Base-by-base conservation (phyloP, 2,888 invertebrate genomes). In the Hypomecis atomaria region DNA sequence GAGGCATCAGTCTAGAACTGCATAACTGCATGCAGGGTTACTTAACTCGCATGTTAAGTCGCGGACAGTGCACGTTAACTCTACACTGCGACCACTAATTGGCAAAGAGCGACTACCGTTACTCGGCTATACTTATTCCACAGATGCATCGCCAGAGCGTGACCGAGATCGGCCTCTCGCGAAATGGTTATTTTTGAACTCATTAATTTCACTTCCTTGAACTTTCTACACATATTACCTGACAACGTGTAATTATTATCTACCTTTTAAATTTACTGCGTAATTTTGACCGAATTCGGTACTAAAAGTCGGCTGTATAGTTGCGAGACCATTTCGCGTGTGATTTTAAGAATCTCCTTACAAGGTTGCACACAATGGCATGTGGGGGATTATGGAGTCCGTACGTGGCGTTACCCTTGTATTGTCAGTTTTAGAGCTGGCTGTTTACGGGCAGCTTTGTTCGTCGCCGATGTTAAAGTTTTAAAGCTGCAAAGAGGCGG, bases 341-440 rank as follows among this genome's bases (percentile, higher is more conserved):
- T 68, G 64, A 62, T 43, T 62, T 62, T 40, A 62, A 56, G 57
- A 63, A 59, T 62, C 60, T 66, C 71, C 70, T 61, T 82, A 86
- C 85, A 86, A 81, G 75, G 83, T 85, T 81, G 81, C 78, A 79
- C 65, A 86, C 85, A 86, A 85, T 82, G 70, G 76, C 71, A 73
- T 72, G 73, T 73, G 72, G 71, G 71, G 70, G 49, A 56, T 56
- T 58, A 58, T 48, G 43, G 59, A 55, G 59, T 70, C 64, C 59
- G 70, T 72, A 74, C 70, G 67, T 71, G 74, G 73, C 69, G 70
- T 77, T 76, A 73, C 72, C 72, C 76, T 75, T 67, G 72, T 77
- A 74, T 79, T 83, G 83, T 82, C 83, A 87, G 82, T 84, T 86
- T 86, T 79, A 87, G 83, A 82, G 76, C 77, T 78, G 77, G 71